Percentiles rank a stretch among this genome's conserved stretches.
Conservation (phyloP, 2,113 vertebrate species). For the Rhea pennata region DNA sequence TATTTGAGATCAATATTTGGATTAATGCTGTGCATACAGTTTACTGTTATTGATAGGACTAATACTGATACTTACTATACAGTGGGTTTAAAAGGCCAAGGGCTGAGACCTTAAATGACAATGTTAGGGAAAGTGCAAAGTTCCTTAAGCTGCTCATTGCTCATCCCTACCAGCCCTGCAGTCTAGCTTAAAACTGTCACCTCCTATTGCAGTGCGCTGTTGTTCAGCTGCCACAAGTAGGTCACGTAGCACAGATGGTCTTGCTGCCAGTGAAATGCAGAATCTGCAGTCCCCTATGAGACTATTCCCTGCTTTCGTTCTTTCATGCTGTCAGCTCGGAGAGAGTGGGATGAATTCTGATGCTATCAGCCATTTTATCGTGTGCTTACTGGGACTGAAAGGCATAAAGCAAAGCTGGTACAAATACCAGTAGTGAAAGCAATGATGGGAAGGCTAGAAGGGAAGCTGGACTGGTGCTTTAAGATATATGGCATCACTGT, state of each 20-base stretch:
- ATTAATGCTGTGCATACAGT: neutral
- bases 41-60: neutral
- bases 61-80: fast-evolving
- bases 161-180: neutral
- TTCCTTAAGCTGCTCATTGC: neutral
- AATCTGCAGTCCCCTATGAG: neutral
- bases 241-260: neutral
- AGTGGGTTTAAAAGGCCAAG: neutral
- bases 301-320: neutral
- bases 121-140: neutral
- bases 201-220: neutral
- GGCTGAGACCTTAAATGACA: neutral
- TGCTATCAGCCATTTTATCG: neutral
- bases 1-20: neutral
- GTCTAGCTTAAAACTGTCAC: neutral
- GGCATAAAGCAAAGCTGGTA: neutral
- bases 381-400: neutral
- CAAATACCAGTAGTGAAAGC: neutral
- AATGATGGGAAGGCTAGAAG: neutral
- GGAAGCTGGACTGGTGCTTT: neutral
- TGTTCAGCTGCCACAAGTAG: neutral
- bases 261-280: neutral
- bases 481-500: neutral
- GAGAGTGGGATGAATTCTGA: neutral
- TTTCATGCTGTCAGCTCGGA: neutral